phyloP scores from a whole-genome alignment of 2,797 vertebrate species.

The Harpagifer antarcticus region DNA sequence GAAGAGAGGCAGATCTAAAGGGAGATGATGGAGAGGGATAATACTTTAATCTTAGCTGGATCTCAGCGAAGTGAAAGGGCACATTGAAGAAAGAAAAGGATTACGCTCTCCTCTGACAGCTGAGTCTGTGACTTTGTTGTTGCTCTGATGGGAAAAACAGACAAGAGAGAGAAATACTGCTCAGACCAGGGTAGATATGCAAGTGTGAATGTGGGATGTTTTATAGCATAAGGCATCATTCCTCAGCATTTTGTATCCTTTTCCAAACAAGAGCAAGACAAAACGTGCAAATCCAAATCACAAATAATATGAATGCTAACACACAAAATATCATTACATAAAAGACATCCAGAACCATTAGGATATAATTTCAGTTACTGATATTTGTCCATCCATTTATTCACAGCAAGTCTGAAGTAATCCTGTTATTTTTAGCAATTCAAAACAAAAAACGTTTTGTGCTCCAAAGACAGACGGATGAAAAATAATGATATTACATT shows the following conservation, averaged over 20 bases:
- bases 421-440: neutral
- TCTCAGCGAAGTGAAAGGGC: conserved; percentile 56
- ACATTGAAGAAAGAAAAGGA: conserved; percentile 58
- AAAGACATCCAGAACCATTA: neutral
- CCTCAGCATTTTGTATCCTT: neutral
- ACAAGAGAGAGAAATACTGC: neutral
- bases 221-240: neutral
- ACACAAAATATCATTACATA: neutral
- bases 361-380: neutral
- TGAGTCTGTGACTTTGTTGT: conserved; percentile 38
- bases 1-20: conserved; percentile 45
- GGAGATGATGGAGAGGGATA: conserved; percentile 54
- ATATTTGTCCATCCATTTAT: neutral
- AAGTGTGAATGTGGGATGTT: neutral
- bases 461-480: neutral
- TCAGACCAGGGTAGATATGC: neutral
- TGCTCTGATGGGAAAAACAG: conserved; percentile 36
- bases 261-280: neutral
- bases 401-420: neutral
- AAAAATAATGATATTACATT: neutral
- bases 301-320: no score
- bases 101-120: conserved; percentile 46
- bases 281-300: no score
- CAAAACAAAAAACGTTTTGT: neutral
- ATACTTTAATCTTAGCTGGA: conserved; percentile 64